phyloP scores from a whole-genome alignment of 2,113 vertebrate genomes.

The Hyla sarda region DNA sequence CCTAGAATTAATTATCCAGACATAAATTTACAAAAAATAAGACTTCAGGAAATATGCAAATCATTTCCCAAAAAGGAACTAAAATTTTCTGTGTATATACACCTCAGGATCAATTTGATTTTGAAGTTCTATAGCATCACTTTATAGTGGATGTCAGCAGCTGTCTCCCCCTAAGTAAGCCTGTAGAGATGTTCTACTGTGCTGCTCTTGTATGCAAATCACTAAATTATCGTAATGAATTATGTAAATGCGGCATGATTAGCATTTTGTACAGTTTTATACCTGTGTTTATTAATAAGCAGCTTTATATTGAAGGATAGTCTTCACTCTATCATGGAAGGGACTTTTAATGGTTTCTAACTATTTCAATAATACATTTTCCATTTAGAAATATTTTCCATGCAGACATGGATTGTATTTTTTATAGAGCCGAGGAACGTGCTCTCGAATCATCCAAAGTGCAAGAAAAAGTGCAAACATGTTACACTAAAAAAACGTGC shows the following conservation, averaged over 20 bases:
- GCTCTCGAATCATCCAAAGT: too few species aligned
- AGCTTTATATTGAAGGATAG: background rate
- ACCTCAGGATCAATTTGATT: slow-evolving; percentile 8
- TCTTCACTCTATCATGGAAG: background rate
- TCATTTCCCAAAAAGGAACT: background rate
- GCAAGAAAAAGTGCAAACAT: too few species aligned
- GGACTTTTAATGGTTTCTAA: background rate
- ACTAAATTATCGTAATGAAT: background rate
- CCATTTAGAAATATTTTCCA: background rate
- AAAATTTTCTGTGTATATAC: background rate
- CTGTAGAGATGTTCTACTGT: background rate
- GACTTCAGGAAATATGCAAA: slow-evolving; percentile 3
- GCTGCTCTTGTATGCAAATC: background rate
- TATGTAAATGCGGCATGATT: background rate
- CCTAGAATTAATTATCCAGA: background rate
- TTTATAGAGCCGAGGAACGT: too few species aligned
- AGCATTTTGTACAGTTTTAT: background rate
- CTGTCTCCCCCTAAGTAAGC: background rate
- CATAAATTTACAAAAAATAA: background rate
- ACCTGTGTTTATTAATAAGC: slow-evolving; percentile 26
- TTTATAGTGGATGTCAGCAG: background rate
- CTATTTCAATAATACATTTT: background rate
- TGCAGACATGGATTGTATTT: too few species aligned
- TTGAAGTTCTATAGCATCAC: background rate
- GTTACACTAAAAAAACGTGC: too few species aligned